Percentiles rank a stretch among this genome's conserved stretches.
These are phyloP conservation scores for Physocephala rufipes DNA, from an alignment of 2,888 invertebrate species.

Conservation along the genomic window DNA sequence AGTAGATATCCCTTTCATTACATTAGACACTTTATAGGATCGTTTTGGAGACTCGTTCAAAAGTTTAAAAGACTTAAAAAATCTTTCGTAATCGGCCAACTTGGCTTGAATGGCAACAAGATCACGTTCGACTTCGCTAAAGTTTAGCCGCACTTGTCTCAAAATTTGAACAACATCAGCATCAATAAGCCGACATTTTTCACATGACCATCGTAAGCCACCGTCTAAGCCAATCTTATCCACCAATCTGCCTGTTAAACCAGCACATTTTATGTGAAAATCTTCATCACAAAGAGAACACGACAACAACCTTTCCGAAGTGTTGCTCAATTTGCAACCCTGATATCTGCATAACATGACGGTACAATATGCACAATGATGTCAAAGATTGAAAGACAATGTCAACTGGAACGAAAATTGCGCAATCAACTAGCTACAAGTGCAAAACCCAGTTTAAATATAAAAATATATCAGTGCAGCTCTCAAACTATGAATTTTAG, in stretches of 20 bases:
- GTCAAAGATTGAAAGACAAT: not conserved
- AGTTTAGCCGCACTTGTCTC: not conserved
- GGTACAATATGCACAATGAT: no score
- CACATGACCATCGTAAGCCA: conserved; percentile 4
- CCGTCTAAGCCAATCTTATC: not conserved
- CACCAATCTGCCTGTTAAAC: not conserved
- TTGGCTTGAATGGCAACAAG: not conserved
- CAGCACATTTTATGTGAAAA: not conserved
- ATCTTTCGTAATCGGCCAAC: not conserved
- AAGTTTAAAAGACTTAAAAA: not conserved
- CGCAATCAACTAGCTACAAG: not conserved
- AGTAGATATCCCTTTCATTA: no score
- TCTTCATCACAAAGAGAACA: not conserved
- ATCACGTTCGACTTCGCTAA: not conserved
- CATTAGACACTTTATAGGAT: no score
- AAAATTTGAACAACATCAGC: not conserved
- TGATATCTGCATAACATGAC: not conserved
- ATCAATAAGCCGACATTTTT: not conserved
- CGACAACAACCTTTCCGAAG: not conserved
- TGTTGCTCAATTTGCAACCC: not conserved
- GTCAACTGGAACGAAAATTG: not conserved
- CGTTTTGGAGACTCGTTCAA: not conserved
- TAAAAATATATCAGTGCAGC: no score
- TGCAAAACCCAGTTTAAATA: not conserved
- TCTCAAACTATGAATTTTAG: no score